Evolutionary conservation across 2,113 vertebrate genomes (phyloP), one percentile per base, ranked within the genome.

Genomic region (Boleophthalmus pectinirostris): DNA sequence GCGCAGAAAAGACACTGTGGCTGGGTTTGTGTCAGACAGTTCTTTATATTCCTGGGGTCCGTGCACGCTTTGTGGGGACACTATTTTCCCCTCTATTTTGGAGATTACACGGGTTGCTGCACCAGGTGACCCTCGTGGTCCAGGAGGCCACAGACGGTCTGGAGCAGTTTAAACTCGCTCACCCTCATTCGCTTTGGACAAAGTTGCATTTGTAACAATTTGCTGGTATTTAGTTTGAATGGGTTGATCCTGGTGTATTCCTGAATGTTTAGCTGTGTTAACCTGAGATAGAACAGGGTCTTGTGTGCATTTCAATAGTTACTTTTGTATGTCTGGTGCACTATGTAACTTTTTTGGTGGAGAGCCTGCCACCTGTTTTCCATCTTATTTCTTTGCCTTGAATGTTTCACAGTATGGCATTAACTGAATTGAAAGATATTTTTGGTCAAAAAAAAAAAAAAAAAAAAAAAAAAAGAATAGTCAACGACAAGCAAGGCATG

Each of bases 101-200:
- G 85, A 94, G 94, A 96, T 97, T 96, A 95, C 94, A 96, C 93
- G 94, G 93, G 91, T 93, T 94, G 89, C 93, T 95, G 92, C 93
- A 88, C 92, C 90, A 87, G 84, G 80, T 96, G 94, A 95, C 94
- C 94, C 89, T 85, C 24, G 81, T 88, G 93, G 93, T 93, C 92
- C 94, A 90, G 91, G 87, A 90, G 85, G 88, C 85, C 87, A 87
- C 86, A 87, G 89, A 38, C 45, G 93, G 90, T 92, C 86, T 86
- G 92, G 92, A 84, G 79, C 82, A 90, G 92, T 94, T 94, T 92
- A 93, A 92, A 88, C 89, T 93, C 93, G 75, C 82, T 84, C 79
- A 87, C 87, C 91, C 80, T 85, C 69, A 72, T 45, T 74, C 25
- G 61, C 16, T 29, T 57, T 5, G 54, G 78, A 74, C 86, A 91